Percentiles rank a stretch among this genome's conserved stretches.
phyloP scores from a whole-genome alignment of 92 coral and sea anemone genomes.

The Palythoa heliodiscus region DNA sequence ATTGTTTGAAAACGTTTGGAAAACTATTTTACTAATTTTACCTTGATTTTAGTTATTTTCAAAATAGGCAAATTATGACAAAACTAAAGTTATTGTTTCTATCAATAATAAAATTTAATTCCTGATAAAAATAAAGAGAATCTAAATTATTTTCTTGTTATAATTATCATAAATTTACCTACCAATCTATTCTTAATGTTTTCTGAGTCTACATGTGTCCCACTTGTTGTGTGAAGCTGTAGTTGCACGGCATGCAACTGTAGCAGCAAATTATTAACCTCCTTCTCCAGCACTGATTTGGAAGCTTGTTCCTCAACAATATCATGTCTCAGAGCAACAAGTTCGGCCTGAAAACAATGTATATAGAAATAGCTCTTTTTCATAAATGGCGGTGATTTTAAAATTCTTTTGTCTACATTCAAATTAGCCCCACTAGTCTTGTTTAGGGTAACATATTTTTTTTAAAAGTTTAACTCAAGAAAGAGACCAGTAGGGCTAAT shows the following conservation, averaged over 20 bases:
- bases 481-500: too few species aligned
- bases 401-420: too few species aligned
- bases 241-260: constrained; percentile 96
- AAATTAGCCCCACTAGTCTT: too few species aligned
- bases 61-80: too few species aligned
- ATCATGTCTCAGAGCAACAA: constrained; percentile 95
- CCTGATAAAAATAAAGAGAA: not conserved
- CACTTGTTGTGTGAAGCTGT: constrained; percentile 91
- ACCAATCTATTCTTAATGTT: constrained; percentile 87
- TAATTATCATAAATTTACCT: constrained; percentile 21
- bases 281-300: constrained; percentile 86
- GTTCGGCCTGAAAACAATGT: constrained; percentile 74
- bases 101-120: too few species aligned
- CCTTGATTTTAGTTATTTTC: too few species aligned
- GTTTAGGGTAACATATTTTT: too few species aligned
- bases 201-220: constrained; percentile 89
- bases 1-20: too few species aligned
- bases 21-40: too few species aligned
- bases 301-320: constrained; percentile 91
- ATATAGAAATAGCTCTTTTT: too few species aligned
- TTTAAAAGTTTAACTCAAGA: too few species aligned
- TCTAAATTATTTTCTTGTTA: not conserved
- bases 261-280: constrained; percentile 81
- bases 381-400: not conserved
- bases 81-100: too few species aligned